These are phyloP conservation scores for Megaceryle alcyon DNA, from an alignment of 2,797 vertebrate genomes.

Conservation along the genomic window DNA sequence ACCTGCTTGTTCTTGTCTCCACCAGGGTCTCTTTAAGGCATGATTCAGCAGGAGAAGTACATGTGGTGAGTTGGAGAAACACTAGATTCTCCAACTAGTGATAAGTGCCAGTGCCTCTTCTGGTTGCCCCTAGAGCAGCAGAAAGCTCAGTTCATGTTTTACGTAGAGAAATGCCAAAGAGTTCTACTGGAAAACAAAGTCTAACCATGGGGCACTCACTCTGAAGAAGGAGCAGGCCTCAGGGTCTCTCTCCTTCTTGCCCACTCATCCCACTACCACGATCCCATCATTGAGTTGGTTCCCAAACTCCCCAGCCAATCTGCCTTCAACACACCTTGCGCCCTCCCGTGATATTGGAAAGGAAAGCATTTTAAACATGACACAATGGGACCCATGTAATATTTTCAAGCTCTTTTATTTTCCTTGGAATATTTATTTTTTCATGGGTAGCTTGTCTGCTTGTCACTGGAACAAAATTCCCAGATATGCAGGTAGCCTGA, in stretches of 20 bases:
- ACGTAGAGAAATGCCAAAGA: neutral
- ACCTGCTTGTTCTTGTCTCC: neutral
- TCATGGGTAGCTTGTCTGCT: neutral
- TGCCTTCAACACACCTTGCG: neutral
- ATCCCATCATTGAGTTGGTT: rapidly evolving
- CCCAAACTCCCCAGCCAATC: neutral
- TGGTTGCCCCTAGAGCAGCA: neutral
- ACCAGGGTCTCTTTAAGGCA: neutral
- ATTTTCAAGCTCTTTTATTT: neutral
- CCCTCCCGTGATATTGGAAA: neutral
- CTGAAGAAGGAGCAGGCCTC: neutral
- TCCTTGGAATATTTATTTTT: neutral
- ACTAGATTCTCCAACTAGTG: neutral
- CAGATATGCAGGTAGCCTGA: neutral
- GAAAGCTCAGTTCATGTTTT: neutral
- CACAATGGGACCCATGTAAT: neutral
- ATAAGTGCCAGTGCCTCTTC: neutral
- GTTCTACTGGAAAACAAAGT: neutral
- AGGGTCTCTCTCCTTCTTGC: neutral
- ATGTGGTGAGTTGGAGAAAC: neutral
- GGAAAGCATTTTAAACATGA: neutral
- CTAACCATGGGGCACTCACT: neutral
- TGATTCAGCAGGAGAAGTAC: neutral
- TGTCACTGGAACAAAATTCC: neutral
- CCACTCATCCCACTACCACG: neutral